Percentiles rank a stretch among this genome's conserved stretches.
Evolutionary conservation across 2,888 invertebrate species (phyloP).

Genomic region (Hydraecia micacea): DNA sequence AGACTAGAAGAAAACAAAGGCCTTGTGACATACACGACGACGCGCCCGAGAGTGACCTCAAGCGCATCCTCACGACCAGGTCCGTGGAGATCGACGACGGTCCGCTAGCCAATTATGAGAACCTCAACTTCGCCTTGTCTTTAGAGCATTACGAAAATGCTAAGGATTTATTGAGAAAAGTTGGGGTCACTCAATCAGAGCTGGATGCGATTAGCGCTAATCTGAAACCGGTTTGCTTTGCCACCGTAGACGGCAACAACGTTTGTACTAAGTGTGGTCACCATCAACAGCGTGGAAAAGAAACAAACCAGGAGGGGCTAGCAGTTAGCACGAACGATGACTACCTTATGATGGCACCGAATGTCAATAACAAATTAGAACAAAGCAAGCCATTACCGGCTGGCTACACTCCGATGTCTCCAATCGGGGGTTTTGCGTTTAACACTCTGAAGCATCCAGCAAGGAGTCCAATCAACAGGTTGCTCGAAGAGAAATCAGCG

Average conservation of each 20-base stretch:
- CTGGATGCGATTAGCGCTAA: slow-evolving; percentile 84
- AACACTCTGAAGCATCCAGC: slow-evolving; percentile 82
- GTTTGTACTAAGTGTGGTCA: slow-evolving; percentile 92
- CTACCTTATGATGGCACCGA: slow-evolving; percentile 93
- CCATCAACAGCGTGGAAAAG: slow-evolving; percentile 68
- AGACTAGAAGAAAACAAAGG: slow-evolving; percentile 87
- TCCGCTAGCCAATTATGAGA: slow-evolving; percentile 92
- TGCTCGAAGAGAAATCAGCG: slow-evolving; percentile 91
- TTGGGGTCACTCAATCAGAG: slow-evolving; percentile 90
- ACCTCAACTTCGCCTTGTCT: slow-evolving; percentile 94
- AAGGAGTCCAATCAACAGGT: slow-evolving; percentile 74
- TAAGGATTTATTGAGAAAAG: slow-evolving; percentile 91
- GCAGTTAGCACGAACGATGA: slow-evolving; percentile 83
- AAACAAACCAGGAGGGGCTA: slow-evolving; percentile 47
- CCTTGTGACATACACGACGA: slow-evolving; percentile 66
- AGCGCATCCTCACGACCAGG: slow-evolving; percentile 62
- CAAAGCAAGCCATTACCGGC: slow-evolving; percentile 76
- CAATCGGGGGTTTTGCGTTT: slow-evolving; percentile 89
- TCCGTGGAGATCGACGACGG: slow-evolving; percentile 82
- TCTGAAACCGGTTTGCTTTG: slow-evolving; percentile 74
- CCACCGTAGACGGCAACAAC: slow-evolving; percentile 68
- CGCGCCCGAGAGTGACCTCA: slow-evolving; percentile 20
- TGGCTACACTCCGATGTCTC: slow-evolving; percentile 94
- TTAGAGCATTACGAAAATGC: slow-evolving; percentile 95
- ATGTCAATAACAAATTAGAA: slow-evolving; percentile 74